These are phyloP conservation scores for Marasmarcha lunaedactyla DNA, from an alignment of 2,888 invertebrate species.

Conservation along the genomic window DNA sequence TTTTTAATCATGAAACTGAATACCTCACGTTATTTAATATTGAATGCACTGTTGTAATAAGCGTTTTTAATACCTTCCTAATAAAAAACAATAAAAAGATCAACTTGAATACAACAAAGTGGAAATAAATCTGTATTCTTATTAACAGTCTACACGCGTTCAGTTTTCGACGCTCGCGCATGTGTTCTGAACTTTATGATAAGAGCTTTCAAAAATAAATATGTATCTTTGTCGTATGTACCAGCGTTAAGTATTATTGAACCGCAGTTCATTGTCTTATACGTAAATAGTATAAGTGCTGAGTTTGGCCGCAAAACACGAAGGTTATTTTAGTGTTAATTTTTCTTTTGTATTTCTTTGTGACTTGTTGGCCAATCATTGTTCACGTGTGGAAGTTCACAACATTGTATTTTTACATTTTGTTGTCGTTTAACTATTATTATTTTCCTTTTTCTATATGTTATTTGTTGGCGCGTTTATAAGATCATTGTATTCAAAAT, in stretches of 20 bases:
- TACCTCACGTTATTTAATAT: no score
- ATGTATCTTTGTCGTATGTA: background rate
- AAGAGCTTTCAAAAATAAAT: no score
- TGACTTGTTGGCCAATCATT: background rate
- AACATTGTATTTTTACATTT: background rate
- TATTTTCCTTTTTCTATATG: background rate
- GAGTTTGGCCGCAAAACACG: background rate
- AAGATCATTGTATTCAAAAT: no score
- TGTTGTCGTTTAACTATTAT: background rate
- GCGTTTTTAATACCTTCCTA: no score
- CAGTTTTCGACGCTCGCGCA: no score
- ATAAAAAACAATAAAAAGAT: no score
- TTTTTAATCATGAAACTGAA: no score
- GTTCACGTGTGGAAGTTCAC: background rate
- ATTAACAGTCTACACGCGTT: no score
- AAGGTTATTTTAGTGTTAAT: background rate
- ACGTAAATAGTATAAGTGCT: constrained; percentile 16
- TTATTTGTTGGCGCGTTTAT: background rate
- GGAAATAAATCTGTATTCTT: no score
- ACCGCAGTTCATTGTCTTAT: constrained; percentile 20
- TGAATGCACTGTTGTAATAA: no score
- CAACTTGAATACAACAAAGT: no score
- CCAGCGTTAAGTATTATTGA: constrained; percentile 10
- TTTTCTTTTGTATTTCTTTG: background rate
- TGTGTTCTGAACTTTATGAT: no score